Conservation (phyloP, 2,888 invertebrate species). For the Epinotia ramella region DNA sequence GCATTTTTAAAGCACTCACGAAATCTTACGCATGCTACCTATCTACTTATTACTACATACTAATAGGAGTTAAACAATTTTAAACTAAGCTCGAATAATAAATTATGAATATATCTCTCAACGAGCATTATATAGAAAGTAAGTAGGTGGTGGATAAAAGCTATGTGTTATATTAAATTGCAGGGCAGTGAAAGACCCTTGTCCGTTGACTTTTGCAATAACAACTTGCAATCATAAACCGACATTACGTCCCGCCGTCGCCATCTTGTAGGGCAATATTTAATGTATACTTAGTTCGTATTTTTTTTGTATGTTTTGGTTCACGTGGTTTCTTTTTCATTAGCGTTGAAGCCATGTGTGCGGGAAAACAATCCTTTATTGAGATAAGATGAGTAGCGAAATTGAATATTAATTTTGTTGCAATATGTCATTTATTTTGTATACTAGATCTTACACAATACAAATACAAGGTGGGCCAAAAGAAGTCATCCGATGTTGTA, state of each 20-base stretch:
- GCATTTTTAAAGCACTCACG: not conserved
- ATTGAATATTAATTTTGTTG: too few species aligned
- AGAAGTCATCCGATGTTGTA: too few species aligned
- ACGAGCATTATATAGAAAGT: not conserved
- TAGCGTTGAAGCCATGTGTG: too few species aligned
- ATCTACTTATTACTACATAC: too few species aligned
- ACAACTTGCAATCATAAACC: slow-evolving; percentile 24
- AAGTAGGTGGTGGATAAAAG: not conserved
- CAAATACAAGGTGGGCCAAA: too few species aligned
- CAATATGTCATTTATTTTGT: too few species aligned
- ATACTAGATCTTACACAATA: too few species aligned
- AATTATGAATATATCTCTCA: not conserved
- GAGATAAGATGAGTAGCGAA: too few species aligned
- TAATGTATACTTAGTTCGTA: not conserved
- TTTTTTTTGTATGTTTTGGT: too few species aligned
- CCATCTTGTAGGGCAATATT: slow-evolving; percentile 16
- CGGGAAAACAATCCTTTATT: too few species aligned
- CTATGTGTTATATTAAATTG: slow-evolving; percentile 4
- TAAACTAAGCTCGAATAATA: not conserved
- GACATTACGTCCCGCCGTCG: slow-evolving; percentile 9
- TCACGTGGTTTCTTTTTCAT: too few species aligned
- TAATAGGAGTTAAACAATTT: not conserved
- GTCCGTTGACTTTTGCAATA: slow-evolving; percentile 34
- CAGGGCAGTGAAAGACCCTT: not conserved
- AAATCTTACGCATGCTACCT: not conserved